These are phyloP conservation scores for Tryphoninae sp. DNA, from an alignment of 2,888 invertebrate genomes.

Conservation along the genomic window DNA sequence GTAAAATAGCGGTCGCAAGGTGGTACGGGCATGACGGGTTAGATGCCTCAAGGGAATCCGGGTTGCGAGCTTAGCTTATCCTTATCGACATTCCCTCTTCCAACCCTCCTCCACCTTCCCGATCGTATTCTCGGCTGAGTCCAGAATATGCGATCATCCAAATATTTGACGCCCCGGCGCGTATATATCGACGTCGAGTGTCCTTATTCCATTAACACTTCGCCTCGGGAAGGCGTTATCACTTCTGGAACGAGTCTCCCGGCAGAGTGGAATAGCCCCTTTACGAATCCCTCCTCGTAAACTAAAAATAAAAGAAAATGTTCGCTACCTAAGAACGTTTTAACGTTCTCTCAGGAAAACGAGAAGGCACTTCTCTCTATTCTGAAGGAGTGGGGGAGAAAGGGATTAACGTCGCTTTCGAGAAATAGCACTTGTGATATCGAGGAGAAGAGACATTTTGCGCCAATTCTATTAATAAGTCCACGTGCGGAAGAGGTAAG, in stretches of 20 bases:
- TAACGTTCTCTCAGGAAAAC: not conserved
- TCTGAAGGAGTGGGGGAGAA: too few species aligned
- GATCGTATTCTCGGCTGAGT: conserved; percentile 26
- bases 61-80: not conserved
- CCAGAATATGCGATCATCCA: conserved; percentile 27
- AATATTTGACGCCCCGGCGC: conserved; percentile 33
- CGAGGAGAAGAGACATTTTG: conserved; percentile 18
- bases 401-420: conserved; percentile 19
- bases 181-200: not conserved
- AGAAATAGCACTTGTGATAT: conserved; percentile 7
- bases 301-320: not conserved
- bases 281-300: not conserved
- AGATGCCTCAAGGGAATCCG: not conserved
- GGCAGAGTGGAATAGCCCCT: not conserved
- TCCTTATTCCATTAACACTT: not conserved
- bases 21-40: not conserved
- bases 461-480: conserved; percentile 40
- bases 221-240: not conserved
- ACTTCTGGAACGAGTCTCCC: not conserved
- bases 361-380: too few species aligned
- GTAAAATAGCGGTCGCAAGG: not conserved
- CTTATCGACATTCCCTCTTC: not conserved
- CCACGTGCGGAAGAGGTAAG: not conserved
- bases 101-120: not conserved
- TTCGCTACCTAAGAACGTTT: not conserved